A percentile compares a stretch with the other conserved stretches of the same genome.
Evolutionary conservation across 2,888 invertebrate species (phyloP).

Genomic region (Patella ulyssiponensis): DNA sequence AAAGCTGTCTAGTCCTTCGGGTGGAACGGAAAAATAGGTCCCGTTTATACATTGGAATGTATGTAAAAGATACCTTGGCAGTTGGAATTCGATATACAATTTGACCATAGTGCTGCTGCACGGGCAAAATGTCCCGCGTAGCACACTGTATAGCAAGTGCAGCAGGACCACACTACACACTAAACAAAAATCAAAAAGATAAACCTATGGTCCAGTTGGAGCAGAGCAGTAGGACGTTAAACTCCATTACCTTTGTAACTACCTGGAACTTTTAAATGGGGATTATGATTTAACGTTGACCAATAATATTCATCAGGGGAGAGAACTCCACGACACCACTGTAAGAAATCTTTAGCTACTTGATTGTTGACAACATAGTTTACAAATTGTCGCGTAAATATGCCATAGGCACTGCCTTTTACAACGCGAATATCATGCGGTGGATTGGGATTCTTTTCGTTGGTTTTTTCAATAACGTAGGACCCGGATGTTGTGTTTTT

Average conservation of each 20-base stretch:
- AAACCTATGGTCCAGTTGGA: too few species aligned
- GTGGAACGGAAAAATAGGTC: too few species aligned
- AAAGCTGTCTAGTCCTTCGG: too few species aligned
- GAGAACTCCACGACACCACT: conserved; percentile 64
- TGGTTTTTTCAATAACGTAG: conserved; percentile 40
- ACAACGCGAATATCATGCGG: conserved; percentile 48
- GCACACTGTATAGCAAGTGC: too few species aligned
- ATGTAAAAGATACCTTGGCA: background rate
- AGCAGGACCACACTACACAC: too few species aligned
- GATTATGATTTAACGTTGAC: conserved; percentile 69
- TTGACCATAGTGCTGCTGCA: too few species aligned
- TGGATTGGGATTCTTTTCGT: conserved; percentile 34
- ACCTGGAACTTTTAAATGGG: conserved; percentile 61
- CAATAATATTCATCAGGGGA: conserved; percentile 71
- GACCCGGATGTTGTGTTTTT: conserved; percentile 24
- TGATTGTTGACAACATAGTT: conserved; percentile 59
- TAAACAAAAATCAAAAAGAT: too few species aligned
- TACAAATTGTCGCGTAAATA: conserved; percentile 67
- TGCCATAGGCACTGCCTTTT: conserved; percentile 69
- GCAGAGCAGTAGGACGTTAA: too few species aligned
- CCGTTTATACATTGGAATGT: background rate
- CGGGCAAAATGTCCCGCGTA: background rate
- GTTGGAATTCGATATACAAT: background rate
- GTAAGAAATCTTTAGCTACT: conserved; percentile 57
- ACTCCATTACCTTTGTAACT: conserved; percentile 65